phyloP scores from a whole-genome alignment of 2,888 invertebrate genomes.

The Urechis unicinctus region DNA sequence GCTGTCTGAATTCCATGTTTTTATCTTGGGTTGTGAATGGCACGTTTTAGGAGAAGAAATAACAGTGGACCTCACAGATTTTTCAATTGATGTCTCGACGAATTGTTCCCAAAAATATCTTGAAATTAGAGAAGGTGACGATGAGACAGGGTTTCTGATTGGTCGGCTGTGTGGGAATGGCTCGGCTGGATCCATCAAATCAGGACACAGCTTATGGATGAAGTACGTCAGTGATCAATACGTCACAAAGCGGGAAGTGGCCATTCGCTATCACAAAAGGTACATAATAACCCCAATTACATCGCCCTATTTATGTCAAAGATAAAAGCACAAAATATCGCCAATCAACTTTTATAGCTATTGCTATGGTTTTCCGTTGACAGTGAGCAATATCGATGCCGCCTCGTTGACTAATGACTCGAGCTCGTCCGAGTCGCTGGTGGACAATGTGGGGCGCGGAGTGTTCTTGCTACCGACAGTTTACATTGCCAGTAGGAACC shows the following conservation, averaged over 20 bases:
- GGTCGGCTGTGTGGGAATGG: conserved; percentile 19
- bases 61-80: conserved; percentile 15
- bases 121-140: conserved; percentile 16
- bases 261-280: conserved; percentile 11
- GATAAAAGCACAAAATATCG: too few species aligned
- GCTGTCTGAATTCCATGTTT: too few species aligned
- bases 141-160: conserved; percentile 14
- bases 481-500: too few species aligned
- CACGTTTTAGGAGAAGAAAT: conserved; percentile 17
- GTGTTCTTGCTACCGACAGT: too few species aligned
- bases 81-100: conserved; percentile 13
- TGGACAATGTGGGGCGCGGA: too few species aligned
- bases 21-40: too few species aligned
- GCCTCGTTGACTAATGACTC: too few species aligned
- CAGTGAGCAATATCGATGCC: too few species aligned
- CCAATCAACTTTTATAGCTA: too few species aligned
- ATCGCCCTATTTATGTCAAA: too few species aligned
- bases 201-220: conserved; percentile 12
- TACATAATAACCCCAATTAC: background rate
- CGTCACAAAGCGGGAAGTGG: conserved; percentile 10
- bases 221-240: conserved; percentile 13
- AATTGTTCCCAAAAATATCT: conserved; percentile 18
- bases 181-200: conserved; percentile 7
- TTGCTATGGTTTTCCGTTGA: too few species aligned
- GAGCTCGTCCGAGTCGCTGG: too few species aligned